A percentile compares a stretch with the other conserved stretches of the same genome.
Evolutionary conservation across 2,797 vertebrate species (phyloP).

Genomic region (Scolopax rusticola): DNA sequence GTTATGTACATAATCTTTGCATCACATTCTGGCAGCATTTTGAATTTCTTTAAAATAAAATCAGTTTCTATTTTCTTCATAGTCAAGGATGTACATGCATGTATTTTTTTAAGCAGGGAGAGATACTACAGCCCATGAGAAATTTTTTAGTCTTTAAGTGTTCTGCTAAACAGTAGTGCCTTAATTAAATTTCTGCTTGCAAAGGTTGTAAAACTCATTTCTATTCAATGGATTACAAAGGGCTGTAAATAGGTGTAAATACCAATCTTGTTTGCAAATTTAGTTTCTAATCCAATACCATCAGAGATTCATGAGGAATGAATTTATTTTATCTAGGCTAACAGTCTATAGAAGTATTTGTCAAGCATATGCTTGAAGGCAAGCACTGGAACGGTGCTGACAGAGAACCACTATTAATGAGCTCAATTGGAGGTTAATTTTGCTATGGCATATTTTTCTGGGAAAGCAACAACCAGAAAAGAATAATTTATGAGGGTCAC

Average conservation of each 20-base stretch:
- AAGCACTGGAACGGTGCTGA: neutral
- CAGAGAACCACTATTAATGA: neutral
- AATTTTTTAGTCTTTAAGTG: neutral
- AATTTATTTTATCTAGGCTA: neutral
- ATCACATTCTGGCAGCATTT: neutral
- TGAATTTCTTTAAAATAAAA: neutral
- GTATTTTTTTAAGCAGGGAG: neutral
- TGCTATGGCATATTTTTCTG: neutral
- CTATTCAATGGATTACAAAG: neutral
- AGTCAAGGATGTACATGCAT: neutral
- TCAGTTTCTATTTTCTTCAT: neutral
- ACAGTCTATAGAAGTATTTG: neutral
- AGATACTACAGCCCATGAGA: neutral
- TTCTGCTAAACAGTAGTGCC: neutral
- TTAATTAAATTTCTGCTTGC: constrained; percentile 9
- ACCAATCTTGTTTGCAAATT: neutral
- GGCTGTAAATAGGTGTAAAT: neutral
- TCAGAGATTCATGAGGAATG: constrained; percentile 10
- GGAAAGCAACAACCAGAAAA: neutral
- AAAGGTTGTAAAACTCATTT: neutral
- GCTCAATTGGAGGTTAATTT: neutral
- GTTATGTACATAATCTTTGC: neutral
- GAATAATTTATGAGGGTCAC: neutral
- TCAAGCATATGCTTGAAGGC: neutral
- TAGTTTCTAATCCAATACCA: neutral